Evolutionary conservation across 2,113 vertebrate species (phyloP).

Genomic region (Barnardius zonarius): DNA sequence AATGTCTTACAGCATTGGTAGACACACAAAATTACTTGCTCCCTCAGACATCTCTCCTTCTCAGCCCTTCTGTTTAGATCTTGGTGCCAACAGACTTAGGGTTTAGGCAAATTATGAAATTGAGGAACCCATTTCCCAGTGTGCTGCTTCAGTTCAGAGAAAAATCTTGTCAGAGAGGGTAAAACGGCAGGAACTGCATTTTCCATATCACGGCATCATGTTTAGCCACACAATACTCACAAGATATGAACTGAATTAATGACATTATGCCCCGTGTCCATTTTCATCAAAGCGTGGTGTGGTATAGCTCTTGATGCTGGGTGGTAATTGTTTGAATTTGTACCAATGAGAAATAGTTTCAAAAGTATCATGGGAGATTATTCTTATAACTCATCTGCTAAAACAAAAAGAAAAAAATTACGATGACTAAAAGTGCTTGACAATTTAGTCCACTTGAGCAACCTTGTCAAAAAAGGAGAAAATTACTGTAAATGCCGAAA

Average conservation of each 20-base stretch:
- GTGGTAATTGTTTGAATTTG: not conserved
- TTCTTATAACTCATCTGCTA: not conserved
- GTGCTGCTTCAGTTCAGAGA: not conserved
- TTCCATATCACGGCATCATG: not conserved
- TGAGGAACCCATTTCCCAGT: not conserved
- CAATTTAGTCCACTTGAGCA: not conserved
- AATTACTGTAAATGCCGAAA: not conserved
- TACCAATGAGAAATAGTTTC: not conserved
- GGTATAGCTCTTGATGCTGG: not conserved
- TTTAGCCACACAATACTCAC: not conserved
- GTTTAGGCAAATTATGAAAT: not conserved
- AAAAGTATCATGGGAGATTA: not conserved
- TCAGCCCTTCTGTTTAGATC: not conserved
- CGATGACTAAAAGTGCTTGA: not conserved
- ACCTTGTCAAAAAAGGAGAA: not conserved
- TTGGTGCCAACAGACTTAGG: not conserved
- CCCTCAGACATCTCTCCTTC: not conserved
- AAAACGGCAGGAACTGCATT: not conserved
- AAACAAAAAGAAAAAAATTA: not conserved
- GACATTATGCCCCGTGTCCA: not conserved
- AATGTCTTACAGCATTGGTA: not conserved
- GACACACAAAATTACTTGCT: not conserved
- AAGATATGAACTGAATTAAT: not conserved
- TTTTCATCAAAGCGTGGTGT: not conserved
- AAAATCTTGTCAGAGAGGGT: not conserved